Base-by-base conservation (phyloP, 2,113 vertebrate species). In the Corynorhinus townsendii region DNA sequence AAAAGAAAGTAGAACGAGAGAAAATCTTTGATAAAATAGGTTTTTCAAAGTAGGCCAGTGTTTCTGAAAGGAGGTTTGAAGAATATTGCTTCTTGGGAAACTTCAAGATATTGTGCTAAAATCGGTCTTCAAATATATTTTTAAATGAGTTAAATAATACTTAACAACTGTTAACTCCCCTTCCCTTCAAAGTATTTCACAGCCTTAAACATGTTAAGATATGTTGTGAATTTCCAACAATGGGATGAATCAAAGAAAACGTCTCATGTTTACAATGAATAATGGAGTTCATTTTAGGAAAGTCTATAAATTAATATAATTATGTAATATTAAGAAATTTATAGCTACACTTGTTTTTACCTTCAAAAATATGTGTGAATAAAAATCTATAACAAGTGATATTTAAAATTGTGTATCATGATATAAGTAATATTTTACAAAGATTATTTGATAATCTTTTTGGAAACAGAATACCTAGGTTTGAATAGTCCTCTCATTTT, bases 41-140 rank as follows among this genome's bases (percentile, higher is more conserved):
- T 15, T 89, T 93, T 89, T 26, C 47, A 84, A 16, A 87, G 86
- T 87, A 84, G 72, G 30, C 33, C 33, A 64, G 30, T 47, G 38
- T 49, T 93, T 93, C 72, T 94, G 59, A 91, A 85, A 89, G n/a
- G 19, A 43, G 91, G 9, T 77, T 76, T 88, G 56, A 96, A 93
- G 59, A 93, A 54, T 54, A 87, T 62, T 84, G 33, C 26, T 81
- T 88, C 8, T 72, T 52, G 8, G 62, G 30, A 76, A 93, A 9
- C 45, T 91, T 94, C 20, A 84, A 43, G 30, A 24, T 82, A 62
- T 17, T 69, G 17, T 72, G 4, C 11, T 68, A 64, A 59, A 68
- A 15, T 54, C 49, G 68, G 26, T 88, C 66, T 77, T 94, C 49
- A 72, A 43, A 76, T 75, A 71, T 43, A 43, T 54, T 91, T 54